A percentile compares a stretch with the other conserved stretches of the same genome.
These are phyloP conservation scores for Synanthedon andrenaeformis DNA, from an alignment of 2,888 invertebrate genomes.

Conservation along the genomic window DNA sequence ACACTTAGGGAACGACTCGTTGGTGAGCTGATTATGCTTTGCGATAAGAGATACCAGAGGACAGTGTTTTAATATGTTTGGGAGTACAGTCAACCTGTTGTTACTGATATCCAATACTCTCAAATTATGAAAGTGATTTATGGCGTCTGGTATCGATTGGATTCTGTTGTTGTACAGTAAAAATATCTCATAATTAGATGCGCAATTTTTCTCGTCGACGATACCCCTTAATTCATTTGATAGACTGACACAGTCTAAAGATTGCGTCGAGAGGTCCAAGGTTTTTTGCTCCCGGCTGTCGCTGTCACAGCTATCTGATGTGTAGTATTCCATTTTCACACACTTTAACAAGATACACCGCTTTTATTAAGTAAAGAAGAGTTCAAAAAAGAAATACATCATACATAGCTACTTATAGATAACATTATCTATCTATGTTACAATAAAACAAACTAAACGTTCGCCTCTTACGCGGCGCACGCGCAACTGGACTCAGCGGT, in stretches of 20 bases:
- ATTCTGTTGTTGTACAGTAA: constrained; percentile 90
- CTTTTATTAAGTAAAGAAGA: constrained; percentile 4
- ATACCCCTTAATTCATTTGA: constrained; percentile 70
- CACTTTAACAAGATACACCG: constrained; percentile 5
- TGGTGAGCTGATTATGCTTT: constrained; percentile 88
- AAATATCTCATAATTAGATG: constrained; percentile 76
- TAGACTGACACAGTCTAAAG: constrained; percentile 72
- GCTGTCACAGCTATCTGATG: constrained; percentile 86
- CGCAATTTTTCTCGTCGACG: constrained; percentile 71
- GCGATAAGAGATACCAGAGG: constrained; percentile 84
- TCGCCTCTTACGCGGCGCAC: constrained; percentile 38
- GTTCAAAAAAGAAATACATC: constrained; percentile 6
- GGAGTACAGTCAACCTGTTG: constrained; percentile 82
- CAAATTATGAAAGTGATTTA: constrained; percentile 77
- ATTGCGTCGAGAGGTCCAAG: constrained; percentile 70
- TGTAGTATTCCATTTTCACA: constrained; percentile 80
- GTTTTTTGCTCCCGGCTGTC: constrained; percentile 79
- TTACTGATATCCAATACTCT: constrained; percentile 88
- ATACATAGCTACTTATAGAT: constrained; percentile 1
- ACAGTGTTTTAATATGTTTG: constrained; percentile 81
- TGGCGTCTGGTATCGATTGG: constrained; percentile 73
- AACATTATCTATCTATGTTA: constrained; percentile 2
- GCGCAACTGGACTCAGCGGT: constrained; percentile 31
- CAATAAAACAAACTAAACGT: not conserved
- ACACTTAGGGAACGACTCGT: constrained; percentile 89